Evolutionary conservation across 2,888 invertebrate genomes (phyloP).

Genomic region (Noctua fimbriata): DNA sequence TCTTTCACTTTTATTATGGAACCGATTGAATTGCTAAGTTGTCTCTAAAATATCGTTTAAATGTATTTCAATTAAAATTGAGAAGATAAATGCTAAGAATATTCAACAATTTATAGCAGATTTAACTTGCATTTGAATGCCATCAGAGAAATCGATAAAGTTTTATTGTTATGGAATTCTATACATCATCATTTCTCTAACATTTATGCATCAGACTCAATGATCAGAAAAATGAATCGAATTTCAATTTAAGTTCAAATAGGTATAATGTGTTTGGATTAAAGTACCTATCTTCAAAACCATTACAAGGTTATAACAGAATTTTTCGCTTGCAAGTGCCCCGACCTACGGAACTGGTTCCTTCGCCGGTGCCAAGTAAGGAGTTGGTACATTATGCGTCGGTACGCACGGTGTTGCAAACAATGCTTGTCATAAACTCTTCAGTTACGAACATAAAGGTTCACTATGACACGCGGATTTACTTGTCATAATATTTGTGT

Average conservation of each 20-base stretch:
- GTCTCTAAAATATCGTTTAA: conserved; percentile 11
- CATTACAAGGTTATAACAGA: background rate
- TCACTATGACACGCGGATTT: background rate
- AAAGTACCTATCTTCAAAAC: conserved; percentile 6
- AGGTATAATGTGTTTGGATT: background rate
- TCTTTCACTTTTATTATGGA: conserved; percentile 14
- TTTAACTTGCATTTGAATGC: conserved; percentile 15
- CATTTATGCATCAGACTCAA: background rate
- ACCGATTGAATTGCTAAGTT: background rate
- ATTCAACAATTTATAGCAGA: conserved; percentile 18
- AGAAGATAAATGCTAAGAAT: background rate
- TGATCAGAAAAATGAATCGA: too few species aligned
- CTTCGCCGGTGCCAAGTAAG: conserved; percentile 35
- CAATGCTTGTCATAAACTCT: conserved; percentile 20
- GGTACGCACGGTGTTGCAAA: conserved; percentile 23
- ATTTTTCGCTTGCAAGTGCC: conserved; percentile 10
- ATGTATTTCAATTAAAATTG: conserved; percentile 11
- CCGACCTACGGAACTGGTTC: conserved; percentile 24
- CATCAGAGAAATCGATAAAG: conserved; percentile 20
- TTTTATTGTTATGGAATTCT: background rate
- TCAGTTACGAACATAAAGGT: background rate
- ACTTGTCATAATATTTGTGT: background rate
- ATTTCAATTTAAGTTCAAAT: background rate
- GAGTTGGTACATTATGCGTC: conserved; percentile 26
- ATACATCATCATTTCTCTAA: background rate